Evolutionary conservation across 2,888 invertebrate genomes (phyloP).

Genomic region (Ormyrus nitidulus): DNA sequence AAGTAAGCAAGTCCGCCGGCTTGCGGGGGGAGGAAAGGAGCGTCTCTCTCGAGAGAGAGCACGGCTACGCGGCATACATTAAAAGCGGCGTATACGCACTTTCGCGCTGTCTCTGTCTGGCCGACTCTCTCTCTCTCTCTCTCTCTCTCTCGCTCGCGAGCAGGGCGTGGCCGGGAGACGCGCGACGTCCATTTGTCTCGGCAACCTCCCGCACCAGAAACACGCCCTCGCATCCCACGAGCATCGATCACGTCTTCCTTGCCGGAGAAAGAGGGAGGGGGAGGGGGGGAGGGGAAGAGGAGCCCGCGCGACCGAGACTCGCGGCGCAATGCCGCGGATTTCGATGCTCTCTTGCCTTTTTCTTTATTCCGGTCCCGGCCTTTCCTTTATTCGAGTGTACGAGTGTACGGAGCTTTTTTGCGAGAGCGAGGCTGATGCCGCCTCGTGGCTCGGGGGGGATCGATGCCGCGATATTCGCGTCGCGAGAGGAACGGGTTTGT

Average conservation of each 20-base stretch:
- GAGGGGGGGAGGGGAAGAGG: background rate
- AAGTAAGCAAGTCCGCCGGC: background rate
- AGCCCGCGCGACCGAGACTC: constrained; percentile 1
- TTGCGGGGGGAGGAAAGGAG: background rate
- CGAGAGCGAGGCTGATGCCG: background rate
- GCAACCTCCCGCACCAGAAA: constrained; percentile 75
- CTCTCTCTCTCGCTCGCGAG: constrained; percentile 58
- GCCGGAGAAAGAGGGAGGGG: constrained; percentile 6
- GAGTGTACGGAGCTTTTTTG: background rate
- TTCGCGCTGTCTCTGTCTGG: constrained; percentile 31
- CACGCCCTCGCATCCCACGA: constrained; percentile 75
- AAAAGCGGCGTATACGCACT: constrained; percentile 51
- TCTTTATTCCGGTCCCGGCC: background rate
- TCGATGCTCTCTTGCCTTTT: background rate
- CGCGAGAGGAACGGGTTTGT: no score
- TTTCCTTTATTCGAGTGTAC: constrained; percentile 7
- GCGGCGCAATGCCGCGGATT: constrained; percentile 33
- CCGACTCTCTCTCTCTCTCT: constrained; percentile 33
- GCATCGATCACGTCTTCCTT: constrained; percentile 74
- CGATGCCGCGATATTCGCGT: no score
- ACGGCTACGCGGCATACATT: constrained; percentile 57
- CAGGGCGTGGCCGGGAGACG: constrained; percentile 75
- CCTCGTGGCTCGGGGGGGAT: background rate
- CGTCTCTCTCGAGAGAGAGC: constrained; percentile 10
- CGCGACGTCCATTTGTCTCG: constrained; percentile 76